Base-by-base conservation (phyloP, 1,140 invertebrate genomes). In the Sarcophaga bullata region DNA sequence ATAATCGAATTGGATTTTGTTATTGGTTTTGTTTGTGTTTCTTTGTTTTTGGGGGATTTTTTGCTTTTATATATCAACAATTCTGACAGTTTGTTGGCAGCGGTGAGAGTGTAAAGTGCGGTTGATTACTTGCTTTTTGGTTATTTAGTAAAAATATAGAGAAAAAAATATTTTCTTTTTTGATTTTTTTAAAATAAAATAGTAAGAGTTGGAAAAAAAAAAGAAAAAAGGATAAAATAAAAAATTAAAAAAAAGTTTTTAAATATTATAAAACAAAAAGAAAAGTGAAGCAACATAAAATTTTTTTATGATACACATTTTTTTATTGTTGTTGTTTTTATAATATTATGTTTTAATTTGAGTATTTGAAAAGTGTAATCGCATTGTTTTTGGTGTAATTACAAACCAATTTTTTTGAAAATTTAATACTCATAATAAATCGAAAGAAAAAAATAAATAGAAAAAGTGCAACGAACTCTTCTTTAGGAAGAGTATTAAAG, bases 381-480 rank as follows among this genome's bases (percentile, higher is more conserved):
- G 25, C 25, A 37, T 37, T 37, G 25, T 37, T 37, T 37, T 37
- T 37, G 25, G 25, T 37, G 25, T 37, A 37, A 37, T 37, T 37
- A 37, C 1, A 37, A 37, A 1, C 25, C 25, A 37, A 37, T 1
- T 37, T 1, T 37, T 37, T 37, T 37, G 25, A 37, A 37, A 37
- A 37, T 37, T 37, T 37, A 37, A 37, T 37, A 37, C 25, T 37
- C 4, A 37, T 37, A 37, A 37, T 37, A 15, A 58, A 58, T 58
- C n/a, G 1, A 58, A 58, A 58, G 72, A 73, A 48, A 46, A 73
- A 37, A 37, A 11, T 47, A 47, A 25, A 11, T 7, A 50, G 5
- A 10, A 78, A 52, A 52, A 78, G 75, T 78, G 75, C 75, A 78
- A 78, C 75, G 75, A 78, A 52, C 75, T 48, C 48, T 78, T 48